Evolutionary conservation across 2,797 vertebrate species (phyloP).

Genomic region (Gallinago nigripennis): DNA sequence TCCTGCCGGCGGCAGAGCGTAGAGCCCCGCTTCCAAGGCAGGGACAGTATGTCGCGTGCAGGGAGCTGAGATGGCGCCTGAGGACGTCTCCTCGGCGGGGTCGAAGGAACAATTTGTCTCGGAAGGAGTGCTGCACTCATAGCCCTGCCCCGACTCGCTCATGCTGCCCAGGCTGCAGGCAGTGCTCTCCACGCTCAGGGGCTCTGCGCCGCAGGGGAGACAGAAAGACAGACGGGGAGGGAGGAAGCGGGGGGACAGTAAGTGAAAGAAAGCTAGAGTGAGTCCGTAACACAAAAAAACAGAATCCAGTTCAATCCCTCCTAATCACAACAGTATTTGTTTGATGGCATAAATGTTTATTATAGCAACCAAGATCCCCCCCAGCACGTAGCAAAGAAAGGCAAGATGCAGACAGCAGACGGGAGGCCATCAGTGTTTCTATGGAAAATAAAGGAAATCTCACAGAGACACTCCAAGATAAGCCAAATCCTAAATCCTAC

Average conservation of each 20-base stretch:
- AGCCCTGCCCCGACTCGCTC: constrained; percentile 59
- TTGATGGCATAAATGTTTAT: neutral
- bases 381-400: neutral
- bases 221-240: neutral
- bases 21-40: constrained; percentile 72
- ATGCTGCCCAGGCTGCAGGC: constrained; percentile 58
- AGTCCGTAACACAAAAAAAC: accelerated
- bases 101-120: constrained; percentile 65
- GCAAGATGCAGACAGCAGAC: constrained; percentile 4
- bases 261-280: neutral
- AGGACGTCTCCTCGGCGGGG: constrained; percentile 14
- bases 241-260: neutral
- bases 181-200: constrained; percentile 31
- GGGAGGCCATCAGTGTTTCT: constrained; percentile 40
- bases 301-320: neutral
- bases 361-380: neutral
- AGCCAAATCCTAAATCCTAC: neutral
- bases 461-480: neutral
- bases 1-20: constrained; percentile 67
- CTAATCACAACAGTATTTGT: neutral
- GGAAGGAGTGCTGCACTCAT: constrained; percentile 31
- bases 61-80: neutral
- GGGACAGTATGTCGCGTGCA: neutral
- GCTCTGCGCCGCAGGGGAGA: constrained; percentile 9
- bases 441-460: constrained; percentile 14